Evolutionary conservation across 2,797 vertebrate genomes (phyloP).

Genomic region (Smutsia gigantea): DNA sequence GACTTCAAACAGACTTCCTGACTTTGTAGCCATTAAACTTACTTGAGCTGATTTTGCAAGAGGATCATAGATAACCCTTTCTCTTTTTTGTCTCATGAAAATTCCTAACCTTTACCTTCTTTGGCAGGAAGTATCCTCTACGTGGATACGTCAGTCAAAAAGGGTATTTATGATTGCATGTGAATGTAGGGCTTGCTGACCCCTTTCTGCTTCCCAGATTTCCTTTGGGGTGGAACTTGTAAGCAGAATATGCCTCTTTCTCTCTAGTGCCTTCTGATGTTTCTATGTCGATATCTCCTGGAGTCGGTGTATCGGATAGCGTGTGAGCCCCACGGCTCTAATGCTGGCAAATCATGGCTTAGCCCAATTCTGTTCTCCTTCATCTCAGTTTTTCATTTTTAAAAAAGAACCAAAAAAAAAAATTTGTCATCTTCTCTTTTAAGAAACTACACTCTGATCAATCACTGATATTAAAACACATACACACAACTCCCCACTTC

Average conservation of each 20-base stretch:
- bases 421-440: background rate
- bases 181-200: background rate
- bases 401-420: background rate
- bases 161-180: conserved; percentile 66
- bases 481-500: background rate
- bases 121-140: conserved; percentile 26
- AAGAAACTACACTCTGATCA: background rate
- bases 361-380: background rate
- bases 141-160: conserved; percentile 56
- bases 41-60: conserved; percentile 70
- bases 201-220: background rate
- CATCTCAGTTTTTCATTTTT: background rate
- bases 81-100: conserved; percentile 51
- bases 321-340: background rate
- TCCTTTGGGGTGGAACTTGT: background rate
- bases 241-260: background rate
- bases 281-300: background rate
- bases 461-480: background rate
- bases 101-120: conserved; percentile 29
- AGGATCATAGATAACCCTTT: conserved; percentile 44
- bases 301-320: rapidly evolving
- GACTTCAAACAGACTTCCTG: conserved; percentile 73
- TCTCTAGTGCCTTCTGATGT: background rate
- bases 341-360: background rate
- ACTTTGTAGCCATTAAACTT: conserved; percentile 61